Conservation (phyloP, 2,888 invertebrate species). For the Plutella xylostella region DNA sequence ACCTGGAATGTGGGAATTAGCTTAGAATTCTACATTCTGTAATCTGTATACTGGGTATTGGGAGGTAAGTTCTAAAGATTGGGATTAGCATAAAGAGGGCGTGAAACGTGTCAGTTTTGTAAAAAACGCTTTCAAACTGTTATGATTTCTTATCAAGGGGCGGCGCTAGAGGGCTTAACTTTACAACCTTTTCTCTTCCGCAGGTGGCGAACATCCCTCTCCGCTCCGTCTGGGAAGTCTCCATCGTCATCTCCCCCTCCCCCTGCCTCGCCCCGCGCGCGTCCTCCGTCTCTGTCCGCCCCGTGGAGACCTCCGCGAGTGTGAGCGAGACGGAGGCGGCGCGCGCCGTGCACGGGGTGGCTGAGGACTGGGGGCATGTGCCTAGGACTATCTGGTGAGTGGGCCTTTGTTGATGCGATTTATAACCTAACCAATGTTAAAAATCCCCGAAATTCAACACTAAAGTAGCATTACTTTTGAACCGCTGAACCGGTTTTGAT, state of each 20-base stretch:
- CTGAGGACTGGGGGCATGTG: conserved; percentile 49
- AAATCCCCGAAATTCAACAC: neutral
- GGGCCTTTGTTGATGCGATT: neutral
- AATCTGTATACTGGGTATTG: neutral
- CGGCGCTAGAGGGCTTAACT: neutral
- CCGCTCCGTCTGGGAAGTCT: conserved; percentile 50
- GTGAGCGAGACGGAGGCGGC: conserved; percentile 20
- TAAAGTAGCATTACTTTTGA: neutral
- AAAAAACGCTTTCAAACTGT: neutral
- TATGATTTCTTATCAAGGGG: neutral
- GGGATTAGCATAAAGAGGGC: neutral
- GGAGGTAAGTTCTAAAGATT: too few relatives aligned
- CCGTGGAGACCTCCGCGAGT: conserved; percentile 25
- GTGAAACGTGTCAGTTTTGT: neutral
- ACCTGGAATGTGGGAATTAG: neutral
- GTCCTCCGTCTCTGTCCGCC: conserved; percentile 28
- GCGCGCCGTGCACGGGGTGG: conserved; percentile 20
- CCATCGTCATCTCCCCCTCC: conserved; percentile 16
- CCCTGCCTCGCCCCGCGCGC: conserved; percentile 12
- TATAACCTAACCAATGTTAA: neutral
- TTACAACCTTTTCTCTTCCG: neutral
- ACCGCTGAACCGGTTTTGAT: too few relatives aligned
- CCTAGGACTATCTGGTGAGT: conserved; percentile 42
- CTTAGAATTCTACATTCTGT: neutral
- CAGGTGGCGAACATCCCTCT: conserved; percentile 52